phyloP scores from a whole-genome alignment of 2,797 vertebrate species.

The Threskiornis aethiopicus region DNA sequence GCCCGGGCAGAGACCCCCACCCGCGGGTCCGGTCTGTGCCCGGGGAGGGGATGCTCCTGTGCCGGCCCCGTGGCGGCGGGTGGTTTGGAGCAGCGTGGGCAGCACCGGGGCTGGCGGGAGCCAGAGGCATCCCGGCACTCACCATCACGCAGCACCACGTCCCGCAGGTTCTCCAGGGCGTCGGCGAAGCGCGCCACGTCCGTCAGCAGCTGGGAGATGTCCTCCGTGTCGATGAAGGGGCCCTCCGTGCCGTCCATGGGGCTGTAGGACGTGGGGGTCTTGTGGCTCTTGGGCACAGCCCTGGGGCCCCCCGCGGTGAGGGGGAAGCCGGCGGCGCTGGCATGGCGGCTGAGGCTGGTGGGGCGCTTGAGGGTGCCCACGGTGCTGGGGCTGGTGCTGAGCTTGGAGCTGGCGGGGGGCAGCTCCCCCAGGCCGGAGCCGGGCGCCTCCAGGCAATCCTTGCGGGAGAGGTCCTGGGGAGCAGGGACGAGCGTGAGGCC shows the following conservation, averaged over 20 bases:
- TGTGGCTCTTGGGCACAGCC: constrained; percentile 81
- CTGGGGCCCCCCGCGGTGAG: constrained; percentile 77
- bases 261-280: constrained; percentile 75
- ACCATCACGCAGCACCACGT: constrained; percentile 89
- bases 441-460: constrained; percentile 77
- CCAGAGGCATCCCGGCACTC: not conserved
- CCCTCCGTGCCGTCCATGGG: constrained; percentile 75
- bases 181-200: constrained; percentile 91
- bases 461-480: constrained; percentile 86
- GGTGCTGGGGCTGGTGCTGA: constrained; percentile 72
- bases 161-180: constrained; percentile 92
- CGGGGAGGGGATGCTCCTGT: accelerated
- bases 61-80: accelerated
- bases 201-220: constrained; percentile 88
- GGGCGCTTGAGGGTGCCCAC: constrained; percentile 87
- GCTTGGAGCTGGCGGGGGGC: constrained; percentile 65
- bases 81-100: not conserved
- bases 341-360: constrained; percentile 89
- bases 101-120: not conserved
- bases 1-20: not conserved
- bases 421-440: constrained; percentile 61
- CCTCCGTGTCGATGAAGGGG: constrained; percentile 83
- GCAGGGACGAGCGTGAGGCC: not conserved
- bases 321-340: constrained; percentile 89
- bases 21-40: accelerated